These are phyloP conservation scores for Smittia aterrima DNA, from an alignment of 2,888 invertebrate genomes.

Conservation along the genomic window DNA sequence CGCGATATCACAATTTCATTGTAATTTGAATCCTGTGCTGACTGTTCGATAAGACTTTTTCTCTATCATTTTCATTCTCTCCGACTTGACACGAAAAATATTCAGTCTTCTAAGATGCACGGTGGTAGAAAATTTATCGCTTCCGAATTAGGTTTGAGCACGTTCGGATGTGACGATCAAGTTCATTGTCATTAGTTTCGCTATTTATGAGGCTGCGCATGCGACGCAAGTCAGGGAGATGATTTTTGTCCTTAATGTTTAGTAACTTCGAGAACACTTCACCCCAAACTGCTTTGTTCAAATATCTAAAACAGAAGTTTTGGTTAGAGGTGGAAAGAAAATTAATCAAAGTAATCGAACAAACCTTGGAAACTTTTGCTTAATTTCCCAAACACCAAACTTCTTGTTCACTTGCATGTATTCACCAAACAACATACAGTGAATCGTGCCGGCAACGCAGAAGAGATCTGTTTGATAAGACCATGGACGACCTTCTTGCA, in stretches of 20 bases:
- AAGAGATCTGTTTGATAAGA: slow-evolving; percentile 93
- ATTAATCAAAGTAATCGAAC: background rate
- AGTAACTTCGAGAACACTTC: slow-evolving; percentile 77
- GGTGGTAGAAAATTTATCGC: slow-evolving; percentile 45
- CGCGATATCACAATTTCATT: too few species aligned
- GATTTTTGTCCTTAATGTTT: slow-evolving; percentile 75
- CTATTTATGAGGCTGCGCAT: slow-evolving; percentile 51
- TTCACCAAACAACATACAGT: slow-evolving; percentile 82
- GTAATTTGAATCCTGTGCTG: too few species aligned
- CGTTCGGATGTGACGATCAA: slow-evolving; percentile 53
- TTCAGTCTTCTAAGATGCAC: background rate
- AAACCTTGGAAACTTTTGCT: slow-evolving; percentile 69
- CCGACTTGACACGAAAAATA: too few species aligned
- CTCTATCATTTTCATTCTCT: too few species aligned
- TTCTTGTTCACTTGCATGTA: slow-evolving; percentile 81
- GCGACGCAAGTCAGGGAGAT: slow-evolving; percentile 65
- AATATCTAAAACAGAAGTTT: slow-evolving; percentile 60
- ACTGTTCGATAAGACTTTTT: too few species aligned
- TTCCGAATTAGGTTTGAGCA: slow-evolving; percentile 52
- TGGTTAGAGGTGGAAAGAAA: background rate
- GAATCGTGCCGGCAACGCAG: slow-evolving; percentile 85
- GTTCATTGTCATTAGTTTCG: slow-evolving; percentile 52
- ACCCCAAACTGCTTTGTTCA: slow-evolving; percentile 75
- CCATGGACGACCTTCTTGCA: slow-evolving; percentile 90
- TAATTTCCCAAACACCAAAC: slow-evolving; percentile 65